A percentile compares a stretch with the other conserved stretches of the same genome.
Evolutionary conservation across 2,888 invertebrate species (phyloP).

Genomic region (Andrena camellia): DNA sequence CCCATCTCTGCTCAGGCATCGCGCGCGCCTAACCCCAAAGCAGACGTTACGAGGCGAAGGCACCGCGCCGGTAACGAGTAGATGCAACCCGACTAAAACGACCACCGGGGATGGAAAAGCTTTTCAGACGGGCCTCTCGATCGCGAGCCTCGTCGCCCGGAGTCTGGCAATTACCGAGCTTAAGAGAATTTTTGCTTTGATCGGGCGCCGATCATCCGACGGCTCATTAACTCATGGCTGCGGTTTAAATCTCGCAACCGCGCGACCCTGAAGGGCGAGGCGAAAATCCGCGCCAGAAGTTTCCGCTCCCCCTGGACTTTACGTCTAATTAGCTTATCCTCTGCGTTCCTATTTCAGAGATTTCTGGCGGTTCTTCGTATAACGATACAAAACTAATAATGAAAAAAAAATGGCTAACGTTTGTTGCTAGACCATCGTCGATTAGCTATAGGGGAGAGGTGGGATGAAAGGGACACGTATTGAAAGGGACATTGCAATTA

Average conservation of each 20-base stretch:
- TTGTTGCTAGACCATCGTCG: neutral
- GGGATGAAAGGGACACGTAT: too few species aligned
- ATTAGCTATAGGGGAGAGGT: too few species aligned
- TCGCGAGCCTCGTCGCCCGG: conserved; percentile 27
- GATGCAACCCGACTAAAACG: conserved; percentile 33
- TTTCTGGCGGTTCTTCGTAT: too few species aligned
- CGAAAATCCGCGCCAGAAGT: neutral
- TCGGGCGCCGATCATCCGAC: conserved; percentile 42
- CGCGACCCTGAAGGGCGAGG: neutral
- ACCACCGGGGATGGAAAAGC: conserved; percentile 18
- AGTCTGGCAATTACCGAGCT: conserved; percentile 53
- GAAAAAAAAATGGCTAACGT: neutral
- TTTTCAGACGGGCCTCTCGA: conserved; percentile 48
- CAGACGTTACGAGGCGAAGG: conserved; percentile 32
- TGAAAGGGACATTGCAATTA: too few species aligned
- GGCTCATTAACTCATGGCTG: conserved; percentile 45
- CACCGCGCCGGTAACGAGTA: conserved; percentile 46
- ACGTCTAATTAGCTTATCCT: neutral
- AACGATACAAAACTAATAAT: neutral
- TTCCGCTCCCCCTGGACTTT: neutral
- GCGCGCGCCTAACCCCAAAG: conserved; percentile 39
- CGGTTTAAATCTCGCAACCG: neutral
- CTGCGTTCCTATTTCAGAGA: neutral
- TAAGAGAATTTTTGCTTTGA: conserved; percentile 61
- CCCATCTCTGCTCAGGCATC: neutral